Evolutionary conservation across 2,797 vertebrate species (phyloP), one percentile per base, ranked within the genome.

Genomic region (Eulemur albifrons): DNA sequence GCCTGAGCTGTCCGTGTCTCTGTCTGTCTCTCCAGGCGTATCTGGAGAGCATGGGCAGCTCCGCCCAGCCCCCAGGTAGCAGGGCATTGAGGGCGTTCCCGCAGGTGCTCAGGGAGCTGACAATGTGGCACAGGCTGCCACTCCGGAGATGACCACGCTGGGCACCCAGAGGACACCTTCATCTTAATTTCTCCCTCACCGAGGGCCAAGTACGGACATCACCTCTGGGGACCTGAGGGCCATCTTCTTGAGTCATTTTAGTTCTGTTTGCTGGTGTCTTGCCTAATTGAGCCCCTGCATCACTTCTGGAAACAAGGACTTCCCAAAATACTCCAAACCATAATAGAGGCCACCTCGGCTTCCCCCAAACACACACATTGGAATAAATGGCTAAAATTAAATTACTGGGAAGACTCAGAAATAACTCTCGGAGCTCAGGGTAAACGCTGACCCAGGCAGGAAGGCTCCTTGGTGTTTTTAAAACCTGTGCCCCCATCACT

Each of bases 351-450:
- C 84, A 96, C 96, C 93, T 69, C 86, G 83, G 95, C 90, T 90
- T 97, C 95, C 97, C 97, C 69, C 25, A 94, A 96, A 97, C 92
- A 92, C 85, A 94, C 0, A 4, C 57, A 50, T 45, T 88, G 93
- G 94, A 97, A 98, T 96, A 96, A 98, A 97, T 57, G 90, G 88
- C 94, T 97, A 97, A 96, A 98, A 96, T 96, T 95, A 93, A 95
- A 79, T 94, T 94, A 97, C 94, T 93, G 94, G 94, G 96, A 98
- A 98, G 94, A 69, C 77, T 83, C 88, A 85, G 85, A 96, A 96
- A 97, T 97, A 97, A 97, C 97, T 85, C 21, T 27, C 1, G 4
- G 93, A 82, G 81, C 57, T 63, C 81, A 89, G 87, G 87, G 87
- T 20, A 75, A 54, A 73, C 12, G 89, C 80, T 94, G 69, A 96